Evolutionary conservation across 2,888 invertebrate genomes (phyloP), one percentile per base, ranked within the genome.

Genomic region (Ectropis crepuscularia): DNA sequence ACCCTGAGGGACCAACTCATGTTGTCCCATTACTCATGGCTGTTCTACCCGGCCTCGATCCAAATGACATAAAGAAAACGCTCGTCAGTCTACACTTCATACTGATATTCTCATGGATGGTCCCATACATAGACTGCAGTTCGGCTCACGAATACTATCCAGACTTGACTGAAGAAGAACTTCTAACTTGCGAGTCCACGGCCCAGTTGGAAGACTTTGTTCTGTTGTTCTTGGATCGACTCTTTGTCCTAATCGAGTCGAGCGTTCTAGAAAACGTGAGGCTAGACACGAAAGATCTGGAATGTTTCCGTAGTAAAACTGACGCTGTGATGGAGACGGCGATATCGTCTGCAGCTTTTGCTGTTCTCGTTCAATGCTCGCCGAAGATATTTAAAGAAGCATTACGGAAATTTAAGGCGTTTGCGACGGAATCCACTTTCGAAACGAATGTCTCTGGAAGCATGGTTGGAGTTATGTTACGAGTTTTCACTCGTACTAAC

Each of bases 171-270:
- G 97, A 97, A 77, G 95, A 96, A 64, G 98, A 98, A 78, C 90
- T 94, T 16, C 82, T 94, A 28, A 93, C 95, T 5, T 98, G 98
- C 83, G 96, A 96, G 70, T 95, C 96, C 0, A 97, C 98, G 0
- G 97, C 97, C 0, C 95, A 96, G 73, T 95, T 98, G 74, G 98
- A 98, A 87, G 97, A 98, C 81, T 98, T 98, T 79, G 95, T 98
- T 1, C 86, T 97, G 2, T 96, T 97, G 77, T 96, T 97, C 78
- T 88, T 98, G 73, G 98, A 98, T 77, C 95, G 96, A 77, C 91
- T 96, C 65, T 96, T 96, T 77, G 83, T 91, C 0, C 94, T 96
- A 67, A 95, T 96, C 45, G 96, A 96, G 73, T 95, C 95, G 2
- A 95, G 95, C 73, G 94, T 95, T 0, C 85, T 95, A 63, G 96